phyloP scores from a whole-genome alignment of 2,113 vertebrate genomes.

The Myiagra hebetior region DNA sequence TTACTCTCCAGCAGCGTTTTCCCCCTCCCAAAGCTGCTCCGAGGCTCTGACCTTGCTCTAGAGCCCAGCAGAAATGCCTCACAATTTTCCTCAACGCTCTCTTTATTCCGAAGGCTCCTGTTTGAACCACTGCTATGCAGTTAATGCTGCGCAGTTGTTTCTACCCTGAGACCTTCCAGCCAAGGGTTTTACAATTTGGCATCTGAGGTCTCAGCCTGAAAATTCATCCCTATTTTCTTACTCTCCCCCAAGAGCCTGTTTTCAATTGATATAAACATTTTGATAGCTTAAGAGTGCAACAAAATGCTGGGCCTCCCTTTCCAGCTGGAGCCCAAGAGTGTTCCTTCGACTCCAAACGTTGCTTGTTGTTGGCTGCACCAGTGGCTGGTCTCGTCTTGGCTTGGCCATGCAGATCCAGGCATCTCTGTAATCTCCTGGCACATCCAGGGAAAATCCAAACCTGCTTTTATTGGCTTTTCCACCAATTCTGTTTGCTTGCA shows the following conservation, averaged over 20 bases:
- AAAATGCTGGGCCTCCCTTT: neutral
- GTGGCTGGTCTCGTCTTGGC: neutral
- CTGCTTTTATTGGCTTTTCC: neutral
- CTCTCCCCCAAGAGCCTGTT: slow-evolving; percentile 32
- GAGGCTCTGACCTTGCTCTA: neutral
- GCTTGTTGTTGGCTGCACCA: neutral
- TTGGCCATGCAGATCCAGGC: neutral
- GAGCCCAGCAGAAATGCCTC: neutral
- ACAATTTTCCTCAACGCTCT: neutral
- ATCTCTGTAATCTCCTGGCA: neutral
- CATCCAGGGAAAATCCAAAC: neutral
- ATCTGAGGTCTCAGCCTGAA: slow-evolving; percentile 10
- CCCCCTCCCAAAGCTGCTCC: neutral
- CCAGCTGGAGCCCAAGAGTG: neutral
- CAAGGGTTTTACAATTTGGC: slow-evolving; percentile 38
- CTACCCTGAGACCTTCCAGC: neutral
- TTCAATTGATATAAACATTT: slow-evolving; percentile 35
- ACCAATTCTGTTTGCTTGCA: neutral
- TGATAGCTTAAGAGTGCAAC: neutral
- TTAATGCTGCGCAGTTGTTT: neutral
- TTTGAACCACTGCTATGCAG: slow-evolving; percentile 40
- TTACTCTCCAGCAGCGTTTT: neutral
- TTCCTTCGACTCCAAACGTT: neutral
- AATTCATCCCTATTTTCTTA: slow-evolving; percentile 18
- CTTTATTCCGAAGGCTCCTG: slow-evolving; percentile 25